Evolutionary conservation across 2,888 invertebrate genomes (phyloP).

Genomic region (Empis livida): DNA sequence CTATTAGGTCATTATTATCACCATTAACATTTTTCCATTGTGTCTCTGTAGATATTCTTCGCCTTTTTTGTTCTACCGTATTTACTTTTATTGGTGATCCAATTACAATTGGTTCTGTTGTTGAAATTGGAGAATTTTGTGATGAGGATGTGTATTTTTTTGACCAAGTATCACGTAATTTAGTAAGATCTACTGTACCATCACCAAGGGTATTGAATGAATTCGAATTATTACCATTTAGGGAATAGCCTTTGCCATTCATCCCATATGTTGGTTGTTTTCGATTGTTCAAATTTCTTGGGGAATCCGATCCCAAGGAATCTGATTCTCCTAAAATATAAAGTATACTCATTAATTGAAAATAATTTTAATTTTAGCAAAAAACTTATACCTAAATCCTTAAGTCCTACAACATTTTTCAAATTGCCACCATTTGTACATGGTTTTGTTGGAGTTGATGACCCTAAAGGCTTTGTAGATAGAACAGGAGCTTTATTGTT

Average conservation of each 20-base stretch:
- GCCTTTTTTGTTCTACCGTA: constrained; percentile 15
- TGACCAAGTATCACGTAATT: constrained; percentile 25
- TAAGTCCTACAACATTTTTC: constrained; percentile 22
- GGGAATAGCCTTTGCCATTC: constrained; percentile 19
- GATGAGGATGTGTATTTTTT: constrained; percentile 19
- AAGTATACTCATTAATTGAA: not conserved
- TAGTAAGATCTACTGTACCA: constrained; percentile 16
- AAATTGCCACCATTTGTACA: constrained; percentile 13
- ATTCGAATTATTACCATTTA: constrained; percentile 6
- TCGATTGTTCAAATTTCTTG: not conserved
- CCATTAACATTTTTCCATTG: not conserved
- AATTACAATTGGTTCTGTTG: constrained; percentile 8
- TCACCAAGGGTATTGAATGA: not conserved
- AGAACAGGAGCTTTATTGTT: constrained; percentile 12
- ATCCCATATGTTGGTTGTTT: constrained; percentile 4
- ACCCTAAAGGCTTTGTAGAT: not conserved
- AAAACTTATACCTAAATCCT: constrained; percentile 12
- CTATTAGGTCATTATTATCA: not conserved
- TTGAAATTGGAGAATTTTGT: not conserved
- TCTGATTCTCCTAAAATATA: constrained; percentile 3
- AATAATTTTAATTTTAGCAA: not conserved
- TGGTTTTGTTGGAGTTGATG: constrained; percentile 5
- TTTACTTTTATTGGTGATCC: no score
- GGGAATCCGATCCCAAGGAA: constrained; percentile 1
- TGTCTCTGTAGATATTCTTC: constrained; percentile 12